Evolutionary conservation across 2,113 vertebrate genomes (phyloP), one percentile per base, ranked within the genome.

Genomic region (Solea solea): DNA sequence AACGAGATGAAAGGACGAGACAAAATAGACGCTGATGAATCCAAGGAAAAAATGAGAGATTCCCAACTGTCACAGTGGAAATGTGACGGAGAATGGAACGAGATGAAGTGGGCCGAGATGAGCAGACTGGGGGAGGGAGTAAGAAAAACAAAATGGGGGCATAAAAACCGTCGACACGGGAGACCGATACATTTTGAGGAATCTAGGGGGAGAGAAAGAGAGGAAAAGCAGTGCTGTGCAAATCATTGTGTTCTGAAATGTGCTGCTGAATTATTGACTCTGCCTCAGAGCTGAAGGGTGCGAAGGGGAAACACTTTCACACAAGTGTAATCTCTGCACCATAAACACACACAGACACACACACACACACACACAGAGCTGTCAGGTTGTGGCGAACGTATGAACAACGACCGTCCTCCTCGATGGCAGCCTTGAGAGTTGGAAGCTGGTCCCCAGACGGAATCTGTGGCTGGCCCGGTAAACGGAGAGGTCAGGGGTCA

Each of bases 181-280:
- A 56, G 57, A 78, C 45, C 55, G 51, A 81, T 55, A 73, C 78
- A 80, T 48, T 48, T 21, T 15, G 41, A 53, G 41, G 68, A 64
- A 68, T 64, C 62, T 44, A 5, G n/a, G 49, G 69, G 42, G 74
- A 67, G 51, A 51, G 9, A 58, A 58, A n/a, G 41, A n/a, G 50
- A 77, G 68, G 42, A 54, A 71, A 56, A 15, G 55, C 57, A 8
- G 14, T 16, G 58, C 58, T 59, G 68, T 64, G 66, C 34, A 65
- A 46, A 13, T 70, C 48, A 68, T 69, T 63, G 80, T 75, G 72
- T 77, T 83, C 86, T n/a, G 76, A 86, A 62, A 74, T 84, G 84
- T 85, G 59, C 48, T 8, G 69, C 64, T 93, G 75, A 91, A 93
- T 92, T 87, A 92, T 91, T 93, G 78, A 92, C 88, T 78, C 27